Evolutionary conservation across 2,888 invertebrate species (phyloP).

Genomic region (Acleris emargana): DNA sequence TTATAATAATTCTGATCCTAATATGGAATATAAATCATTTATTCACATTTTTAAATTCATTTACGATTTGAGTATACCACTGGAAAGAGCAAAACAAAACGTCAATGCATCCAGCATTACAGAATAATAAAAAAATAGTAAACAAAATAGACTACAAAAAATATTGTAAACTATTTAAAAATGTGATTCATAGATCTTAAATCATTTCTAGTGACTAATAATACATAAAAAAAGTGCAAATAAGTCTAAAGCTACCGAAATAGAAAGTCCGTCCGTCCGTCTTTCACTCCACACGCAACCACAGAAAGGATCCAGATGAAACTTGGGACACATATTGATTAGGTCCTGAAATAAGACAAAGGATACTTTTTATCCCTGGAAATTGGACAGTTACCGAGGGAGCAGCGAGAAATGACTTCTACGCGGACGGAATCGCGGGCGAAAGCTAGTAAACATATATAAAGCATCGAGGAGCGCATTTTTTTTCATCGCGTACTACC

Average conservation of each 20-base stretch:
- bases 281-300: too few species aligned
- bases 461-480: neutral
- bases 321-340: too few species aligned
- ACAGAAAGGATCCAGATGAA: too few species aligned
- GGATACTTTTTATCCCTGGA: too few species aligned
- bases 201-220: slow-evolving; percentile 2
- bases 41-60: neutral
- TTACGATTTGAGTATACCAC: neutral
- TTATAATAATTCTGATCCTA: neutral
- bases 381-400: too few species aligned
- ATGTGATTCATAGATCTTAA: neutral
- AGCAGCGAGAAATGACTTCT: too few species aligned
- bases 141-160: neutral
- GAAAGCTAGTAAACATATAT: too few species aligned
- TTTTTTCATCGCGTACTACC: slow-evolving; percentile 2
- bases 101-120: neutral
- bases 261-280: too few species aligned
- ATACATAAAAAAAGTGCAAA: slow-evolving; percentile 1
- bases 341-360: too few species aligned
- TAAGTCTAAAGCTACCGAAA: slow-evolving; percentile 1
- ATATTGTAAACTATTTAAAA: neutral
- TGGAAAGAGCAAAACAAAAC: neutral
- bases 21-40: neutral
- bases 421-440: too few species aligned
- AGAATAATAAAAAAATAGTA: neutral